phyloP scores from a whole-genome alignment of 2,113 vertebrate species.

The Ceuthmochares aereus region DNA sequence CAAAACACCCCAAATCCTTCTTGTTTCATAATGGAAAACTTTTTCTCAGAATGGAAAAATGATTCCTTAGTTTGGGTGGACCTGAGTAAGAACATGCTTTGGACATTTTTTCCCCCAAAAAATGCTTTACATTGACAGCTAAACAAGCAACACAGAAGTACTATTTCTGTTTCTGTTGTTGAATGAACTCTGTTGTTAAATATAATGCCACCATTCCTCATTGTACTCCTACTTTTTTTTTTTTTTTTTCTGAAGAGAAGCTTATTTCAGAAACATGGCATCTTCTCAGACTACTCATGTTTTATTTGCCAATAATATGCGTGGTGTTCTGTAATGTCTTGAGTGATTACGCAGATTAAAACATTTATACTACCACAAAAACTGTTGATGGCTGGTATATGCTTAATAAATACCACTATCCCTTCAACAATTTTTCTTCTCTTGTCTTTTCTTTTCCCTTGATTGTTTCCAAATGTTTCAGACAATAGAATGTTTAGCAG shows the following conservation, averaged over 20 bases:
- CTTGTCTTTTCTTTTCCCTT: neutral
- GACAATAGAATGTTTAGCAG: conserved; percentile 18
- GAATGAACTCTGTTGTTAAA: neutral
- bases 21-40: neutral
- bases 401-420: neutral
- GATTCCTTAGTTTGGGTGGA: neutral
- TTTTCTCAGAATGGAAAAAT: fast-evolving
- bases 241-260: neutral
- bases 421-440: neutral
- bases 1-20: neutral
- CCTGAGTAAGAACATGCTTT: neutral
- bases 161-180: neutral
- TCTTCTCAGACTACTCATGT: neutral
- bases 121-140: neutral
- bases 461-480: conserved; percentile 2
- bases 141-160: neutral
- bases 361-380: neutral
- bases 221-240: neutral
- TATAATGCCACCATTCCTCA: neutral
- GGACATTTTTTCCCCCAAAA: neutral
- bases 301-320: neutral
- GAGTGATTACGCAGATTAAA: neutral
- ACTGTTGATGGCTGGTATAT: neutral
- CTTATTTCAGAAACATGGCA: neutral
- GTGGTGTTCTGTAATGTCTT: neutral